These are phyloP conservation scores for Aromia moschata DNA, from an alignment of 2,888 invertebrate species.

Conservation along the genomic window DNA sequence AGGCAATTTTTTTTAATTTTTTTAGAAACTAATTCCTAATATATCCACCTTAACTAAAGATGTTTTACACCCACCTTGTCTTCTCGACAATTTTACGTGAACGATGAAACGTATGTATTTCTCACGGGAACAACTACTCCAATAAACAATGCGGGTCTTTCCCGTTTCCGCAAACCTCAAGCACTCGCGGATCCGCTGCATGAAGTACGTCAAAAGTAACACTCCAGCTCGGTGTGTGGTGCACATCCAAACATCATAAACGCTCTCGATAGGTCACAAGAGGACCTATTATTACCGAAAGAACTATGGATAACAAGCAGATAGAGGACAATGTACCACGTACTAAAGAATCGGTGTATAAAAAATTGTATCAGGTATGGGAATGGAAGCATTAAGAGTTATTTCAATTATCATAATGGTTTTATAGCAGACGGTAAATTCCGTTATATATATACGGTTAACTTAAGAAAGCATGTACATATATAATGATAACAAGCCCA, in stretches of 20 bases:
- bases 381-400: not conserved
- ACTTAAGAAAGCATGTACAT: too few species aligned
- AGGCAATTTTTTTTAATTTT: too few species aligned
- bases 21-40: too few species aligned
- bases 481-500: too few species aligned
- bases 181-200: slow-evolving; percentile 23
- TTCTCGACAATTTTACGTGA: too few species aligned
- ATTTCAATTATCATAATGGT: too few species aligned
- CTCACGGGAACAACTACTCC: slow-evolving; percentile 43
- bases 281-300: slow-evolving; percentile 14
- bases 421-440: too few species aligned
- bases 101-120: slow-evolving; percentile 25
- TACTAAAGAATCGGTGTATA: not conserved
- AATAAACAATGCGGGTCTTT: slow-evolving; percentile 43
- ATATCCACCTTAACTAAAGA: too few species aligned
- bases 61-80: too few species aligned
- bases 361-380: not conserved
- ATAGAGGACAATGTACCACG: not conserved
- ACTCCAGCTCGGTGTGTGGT: slow-evolving; percentile 25
- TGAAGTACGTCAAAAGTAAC: slow-evolving; percentile 21
- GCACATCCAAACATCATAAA: slow-evolving; percentile 25
- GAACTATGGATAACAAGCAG: not conserved
- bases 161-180: slow-evolving; percentile 40
- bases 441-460: too few species aligned
- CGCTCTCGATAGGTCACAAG: slow-evolving; percentile 13